Evolutionary conservation across 2,888 invertebrate genomes (phyloP).

Genomic region (Dysmachus trigonus): DNA sequence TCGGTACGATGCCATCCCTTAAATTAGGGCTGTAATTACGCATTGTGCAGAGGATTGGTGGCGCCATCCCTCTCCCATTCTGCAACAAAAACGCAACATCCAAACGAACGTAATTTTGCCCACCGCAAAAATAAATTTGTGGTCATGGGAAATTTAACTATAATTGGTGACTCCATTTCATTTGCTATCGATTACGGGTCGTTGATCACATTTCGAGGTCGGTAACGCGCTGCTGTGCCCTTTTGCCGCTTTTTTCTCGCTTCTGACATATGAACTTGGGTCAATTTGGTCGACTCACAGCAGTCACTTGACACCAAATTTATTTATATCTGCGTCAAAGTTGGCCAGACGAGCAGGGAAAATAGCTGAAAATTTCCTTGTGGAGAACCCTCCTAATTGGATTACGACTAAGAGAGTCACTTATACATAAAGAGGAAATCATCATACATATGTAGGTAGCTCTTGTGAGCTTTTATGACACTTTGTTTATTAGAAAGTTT

Average conservation of each 20-base stretch:
- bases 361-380: neutral
- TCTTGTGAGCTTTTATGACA: too few species aligned
- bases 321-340: neutral
- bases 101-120: constrained; percentile 33
- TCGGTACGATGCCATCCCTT: neutral
- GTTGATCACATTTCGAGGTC: neutral
- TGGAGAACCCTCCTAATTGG: neutral
- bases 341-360: neutral
- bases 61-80: neutral
- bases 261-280: neutral
- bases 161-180: constrained; percentile 38
- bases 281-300: neutral
- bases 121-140: constrained; percentile 45
- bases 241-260: neutral
- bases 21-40: neutral
- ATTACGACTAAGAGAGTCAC: neutral
- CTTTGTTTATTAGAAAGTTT: too few species aligned
- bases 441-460: neutral
- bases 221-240: neutral
- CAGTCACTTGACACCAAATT: neutral
- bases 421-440: neutral
- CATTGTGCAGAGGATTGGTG: constrained; percentile 1
- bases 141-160: constrained; percentile 45
- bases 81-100: neutral
- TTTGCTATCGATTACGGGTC: neutral